These are phyloP conservation scores for Vulpes lagopus DNA, from an alignment of 2,113 vertebrate genomes.

Conservation along the genomic window DNA sequence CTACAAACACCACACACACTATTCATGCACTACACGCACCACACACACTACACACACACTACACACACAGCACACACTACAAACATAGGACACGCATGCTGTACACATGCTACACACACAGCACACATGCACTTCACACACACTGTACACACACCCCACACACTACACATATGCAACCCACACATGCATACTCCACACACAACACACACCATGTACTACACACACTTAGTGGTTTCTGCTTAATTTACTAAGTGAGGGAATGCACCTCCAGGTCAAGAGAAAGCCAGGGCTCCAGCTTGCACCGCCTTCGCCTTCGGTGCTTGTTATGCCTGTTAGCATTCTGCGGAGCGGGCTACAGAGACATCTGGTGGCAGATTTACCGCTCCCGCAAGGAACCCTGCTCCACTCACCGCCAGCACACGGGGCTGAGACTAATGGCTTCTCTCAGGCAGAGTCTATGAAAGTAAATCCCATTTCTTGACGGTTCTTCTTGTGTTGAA, in stretches of 20 bases:
- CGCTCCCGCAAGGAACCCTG: constrained; percentile 25
- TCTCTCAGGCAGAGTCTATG: background rate
- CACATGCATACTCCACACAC: background rate
- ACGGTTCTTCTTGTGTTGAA: background rate
- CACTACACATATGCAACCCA: background rate
- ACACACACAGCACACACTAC: background rate
- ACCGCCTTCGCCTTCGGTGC: background rate
- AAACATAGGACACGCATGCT: background rate
- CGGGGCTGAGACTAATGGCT: background rate
- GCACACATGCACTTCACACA: background rate
- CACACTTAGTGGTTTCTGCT: background rate
- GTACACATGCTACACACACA: background rate
- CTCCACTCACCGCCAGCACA: background rate
- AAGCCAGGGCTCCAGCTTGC: background rate
- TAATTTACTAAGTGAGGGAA: background rate
- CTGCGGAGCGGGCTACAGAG: constrained; percentile 81
- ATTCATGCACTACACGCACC: background rate
- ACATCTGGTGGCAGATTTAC: constrained; percentile 87
- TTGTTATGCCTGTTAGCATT: background rate
- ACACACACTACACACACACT: no score
- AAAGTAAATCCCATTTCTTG: background rate
- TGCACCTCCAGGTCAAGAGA: background rate
- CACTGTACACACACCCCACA: background rate
- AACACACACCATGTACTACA: background rate
- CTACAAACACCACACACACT: background rate